Percentiles rank a stretch among this genome's conserved stretches.
phyloP scores from a whole-genome alignment of 2,113 vertebrate genomes.

The Rana temporaria region DNA sequence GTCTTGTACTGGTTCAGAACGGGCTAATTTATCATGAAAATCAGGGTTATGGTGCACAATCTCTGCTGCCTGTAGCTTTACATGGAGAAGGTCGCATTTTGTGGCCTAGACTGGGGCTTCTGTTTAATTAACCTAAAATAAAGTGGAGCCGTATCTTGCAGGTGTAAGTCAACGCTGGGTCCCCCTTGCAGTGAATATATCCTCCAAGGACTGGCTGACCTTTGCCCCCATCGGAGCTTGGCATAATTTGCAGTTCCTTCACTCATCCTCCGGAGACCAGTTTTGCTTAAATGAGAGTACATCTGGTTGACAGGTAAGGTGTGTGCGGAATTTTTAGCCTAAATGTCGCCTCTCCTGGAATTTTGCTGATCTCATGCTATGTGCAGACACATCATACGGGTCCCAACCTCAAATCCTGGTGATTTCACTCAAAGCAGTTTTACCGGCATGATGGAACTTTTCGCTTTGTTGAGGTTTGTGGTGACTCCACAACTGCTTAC shows the following conservation, averaged over 20 bases:
- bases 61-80: neutral
- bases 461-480: neutral
- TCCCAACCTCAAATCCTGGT: neutral
- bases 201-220: conserved; percentile 4
- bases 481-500: neutral
- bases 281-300: conserved; percentile 13
- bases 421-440: neutral
- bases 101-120: too few relatives aligned
- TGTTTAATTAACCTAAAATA: neutral
- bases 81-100: neutral
- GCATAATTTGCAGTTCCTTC: conserved; percentile 16
- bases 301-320: conserved; percentile 11
- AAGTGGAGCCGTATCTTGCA: neutral
- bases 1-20: neutral
- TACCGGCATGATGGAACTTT: neutral
- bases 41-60: neutral
- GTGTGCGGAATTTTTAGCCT: neutral
- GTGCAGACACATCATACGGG: too few relatives aligned
- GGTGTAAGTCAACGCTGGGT: neutral
- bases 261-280: neutral
- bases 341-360: neutral
- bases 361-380: neutral
- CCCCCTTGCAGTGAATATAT: neutral
- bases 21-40: neutral
- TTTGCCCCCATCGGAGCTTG: neutral